Evolutionary conservation across 1,140 invertebrate genomes (phyloP).

Genomic region (Hyposmocoma kahamanoa): DNA sequence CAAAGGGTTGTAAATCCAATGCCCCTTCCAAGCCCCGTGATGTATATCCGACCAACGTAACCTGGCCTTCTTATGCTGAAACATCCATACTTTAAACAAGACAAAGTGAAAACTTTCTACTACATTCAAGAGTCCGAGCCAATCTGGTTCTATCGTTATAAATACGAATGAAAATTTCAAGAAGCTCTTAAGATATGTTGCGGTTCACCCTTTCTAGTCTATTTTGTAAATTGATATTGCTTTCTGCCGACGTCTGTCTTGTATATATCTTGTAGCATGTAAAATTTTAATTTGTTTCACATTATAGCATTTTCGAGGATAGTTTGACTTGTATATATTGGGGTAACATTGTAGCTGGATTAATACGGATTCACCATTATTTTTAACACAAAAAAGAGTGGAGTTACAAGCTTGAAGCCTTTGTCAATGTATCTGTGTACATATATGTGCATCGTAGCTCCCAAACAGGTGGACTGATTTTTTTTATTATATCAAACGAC

Average conservation of each 20-base stretch:
- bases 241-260: constrained; percentile 13
- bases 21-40: constrained; percentile 38
- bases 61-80: constrained; percentile 18
- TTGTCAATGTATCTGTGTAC: too few relatives aligned
- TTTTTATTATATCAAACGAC: too few relatives aligned
- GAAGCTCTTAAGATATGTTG: constrained; percentile 41
- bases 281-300: constrained; percentile 23
- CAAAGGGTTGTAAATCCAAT: constrained; percentile 64
- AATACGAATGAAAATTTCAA: constrained; percentile 62
- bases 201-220: constrained; percentile 43
- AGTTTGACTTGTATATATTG: too few relatives aligned
- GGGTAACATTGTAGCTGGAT: too few relatives aligned
- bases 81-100: constrained; percentile 8
- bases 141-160: constrained; percentile 32
- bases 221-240: constrained; percentile 50
- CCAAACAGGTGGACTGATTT: too few relatives aligned
- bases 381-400: too few relatives aligned
- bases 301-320: neutral
- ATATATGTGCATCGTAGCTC: too few relatives aligned
- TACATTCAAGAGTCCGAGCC: constrained; percentile 17
- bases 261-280: constrained; percentile 19
- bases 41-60: constrained; percentile 34
- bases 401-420: too few relatives aligned
- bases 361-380: too few relatives aligned
- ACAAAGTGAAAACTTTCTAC: constrained; percentile 9